A percentile compares a stretch with the other conserved stretches of the same genome.
Conservation (phyloP, 2,113 vertebrate species). For the Trematocara zebra region DNA sequence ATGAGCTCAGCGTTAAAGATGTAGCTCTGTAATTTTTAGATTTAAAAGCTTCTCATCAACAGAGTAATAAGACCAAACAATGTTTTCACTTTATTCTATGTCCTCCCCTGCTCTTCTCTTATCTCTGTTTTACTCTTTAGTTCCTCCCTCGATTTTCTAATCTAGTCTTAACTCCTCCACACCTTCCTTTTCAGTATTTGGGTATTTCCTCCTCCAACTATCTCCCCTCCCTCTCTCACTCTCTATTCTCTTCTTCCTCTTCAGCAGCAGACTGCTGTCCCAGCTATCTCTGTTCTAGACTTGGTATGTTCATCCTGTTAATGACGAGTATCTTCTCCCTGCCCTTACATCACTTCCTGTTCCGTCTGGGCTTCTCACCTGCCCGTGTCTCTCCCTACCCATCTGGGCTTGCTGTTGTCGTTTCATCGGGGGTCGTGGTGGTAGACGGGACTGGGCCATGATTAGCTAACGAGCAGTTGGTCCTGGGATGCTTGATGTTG, state of each 20-base stretch:
- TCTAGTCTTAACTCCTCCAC: background rate
- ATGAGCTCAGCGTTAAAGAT: background rate
- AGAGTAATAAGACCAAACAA: constrained; percentile 19
- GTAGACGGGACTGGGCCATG: constrained; percentile 1
- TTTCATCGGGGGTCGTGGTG: background rate
- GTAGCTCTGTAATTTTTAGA: background rate
- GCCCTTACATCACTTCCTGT: constrained; percentile 74
- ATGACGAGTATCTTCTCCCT: constrained; percentile 62
- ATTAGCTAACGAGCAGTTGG: background rate
- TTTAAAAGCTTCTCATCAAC: background rate
- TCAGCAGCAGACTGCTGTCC: constrained; percentile 99
- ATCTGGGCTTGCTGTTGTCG: constrained; percentile 46
- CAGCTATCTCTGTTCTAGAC: constrained; percentile 99
- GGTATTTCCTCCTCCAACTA: background rate
- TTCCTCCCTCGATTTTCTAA: background rate
- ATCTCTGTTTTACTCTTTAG: constrained; percentile 22
- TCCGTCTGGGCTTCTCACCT: constrained; percentile 64
- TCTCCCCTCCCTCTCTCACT: constrained; percentile 22
- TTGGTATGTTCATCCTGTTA: constrained; percentile 94
- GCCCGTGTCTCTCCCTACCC: constrained; percentile 49
- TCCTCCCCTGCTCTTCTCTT: background rate
- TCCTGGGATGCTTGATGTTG: constrained; percentile 32
- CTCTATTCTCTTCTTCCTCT: constrained; percentile 58
- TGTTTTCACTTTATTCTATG: constrained; percentile 76
- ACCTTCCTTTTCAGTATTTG: constrained; percentile 9